phyloP scores from a whole-genome alignment of 1,140 invertebrate species.

The Acromyrmex echinatior region DNA sequence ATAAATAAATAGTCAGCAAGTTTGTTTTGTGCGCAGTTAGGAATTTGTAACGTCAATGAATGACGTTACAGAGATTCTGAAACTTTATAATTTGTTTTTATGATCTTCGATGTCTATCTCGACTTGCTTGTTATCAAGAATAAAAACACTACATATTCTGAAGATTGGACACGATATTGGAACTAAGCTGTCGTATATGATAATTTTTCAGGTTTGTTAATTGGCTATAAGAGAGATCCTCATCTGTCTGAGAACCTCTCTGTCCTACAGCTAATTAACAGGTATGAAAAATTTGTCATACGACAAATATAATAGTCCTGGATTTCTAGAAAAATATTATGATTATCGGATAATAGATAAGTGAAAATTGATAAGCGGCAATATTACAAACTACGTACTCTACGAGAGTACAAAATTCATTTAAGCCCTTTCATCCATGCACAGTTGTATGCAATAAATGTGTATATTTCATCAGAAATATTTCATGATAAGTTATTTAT shows the following conservation, averaged over 20 bases:
- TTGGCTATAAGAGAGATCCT: too few species aligned
- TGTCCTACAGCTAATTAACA: too few species aligned
- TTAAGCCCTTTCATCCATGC: background rate
- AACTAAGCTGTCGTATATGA: too few species aligned
- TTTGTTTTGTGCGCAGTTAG: background rate
- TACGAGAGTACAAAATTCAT: background rate
- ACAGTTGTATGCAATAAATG: background rate
- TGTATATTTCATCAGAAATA: background rate
- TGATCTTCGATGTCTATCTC: background rate
- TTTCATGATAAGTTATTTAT: too few species aligned
- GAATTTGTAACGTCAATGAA: background rate
- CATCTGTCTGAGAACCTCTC: too few species aligned
- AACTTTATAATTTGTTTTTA: background rate
- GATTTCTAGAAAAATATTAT: background rate
- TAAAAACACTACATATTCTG: background rate
- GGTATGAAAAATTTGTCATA: too few species aligned
- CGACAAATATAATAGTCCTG: too few species aligned
- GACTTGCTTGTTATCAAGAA: background rate
- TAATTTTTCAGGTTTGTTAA: too few species aligned
- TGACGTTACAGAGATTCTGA: background rate
- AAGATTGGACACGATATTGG: background rate
- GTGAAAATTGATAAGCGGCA: background rate
- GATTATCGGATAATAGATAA: constrained; percentile 1
- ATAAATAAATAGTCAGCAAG: background rate
- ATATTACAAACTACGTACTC: background rate